These are phyloP conservation scores for Geococcyx californianus DNA, from an alignment of 2,113 vertebrate genomes.

Conservation along the genomic window DNA sequence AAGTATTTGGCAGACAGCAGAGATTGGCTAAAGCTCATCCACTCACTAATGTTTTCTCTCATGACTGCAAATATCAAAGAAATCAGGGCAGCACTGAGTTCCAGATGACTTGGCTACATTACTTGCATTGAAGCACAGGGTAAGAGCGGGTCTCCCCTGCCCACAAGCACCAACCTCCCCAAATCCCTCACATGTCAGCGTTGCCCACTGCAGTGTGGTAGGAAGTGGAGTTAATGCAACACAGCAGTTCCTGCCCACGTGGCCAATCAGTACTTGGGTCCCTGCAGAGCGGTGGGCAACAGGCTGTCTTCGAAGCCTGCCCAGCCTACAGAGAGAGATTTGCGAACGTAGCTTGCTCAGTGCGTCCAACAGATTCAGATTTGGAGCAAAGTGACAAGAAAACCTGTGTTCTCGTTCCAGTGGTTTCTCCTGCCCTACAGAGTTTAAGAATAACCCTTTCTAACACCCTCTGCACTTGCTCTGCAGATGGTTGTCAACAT, in stretches of 20 bases:
- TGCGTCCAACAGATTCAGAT: background rate
- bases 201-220: background rate
- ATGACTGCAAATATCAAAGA: background rate
- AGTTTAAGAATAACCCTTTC: background rate
- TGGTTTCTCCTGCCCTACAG: background rate
- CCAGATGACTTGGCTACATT: background rate
- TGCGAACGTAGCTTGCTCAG: background rate
- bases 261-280: background rate
- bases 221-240: background rate
- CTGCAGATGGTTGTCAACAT: background rate
- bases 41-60: background rate
- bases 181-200: fast-evolving
- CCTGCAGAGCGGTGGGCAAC: background rate
- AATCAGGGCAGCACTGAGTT: background rate
- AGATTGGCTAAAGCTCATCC: background rate
- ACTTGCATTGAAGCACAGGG: background rate
- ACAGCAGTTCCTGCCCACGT: background rate
- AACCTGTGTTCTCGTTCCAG: background rate
- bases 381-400: background rate
- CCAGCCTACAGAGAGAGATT: background rate
- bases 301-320: background rate
- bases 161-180: background rate
- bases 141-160: background rate
- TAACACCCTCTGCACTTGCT: background rate
- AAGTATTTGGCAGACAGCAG: background rate